Evolutionary conservation across 1,140 invertebrate species (phyloP), one percentile per base, ranked within the genome.

Genomic region (Anagrus nilaparvatae): DNA sequence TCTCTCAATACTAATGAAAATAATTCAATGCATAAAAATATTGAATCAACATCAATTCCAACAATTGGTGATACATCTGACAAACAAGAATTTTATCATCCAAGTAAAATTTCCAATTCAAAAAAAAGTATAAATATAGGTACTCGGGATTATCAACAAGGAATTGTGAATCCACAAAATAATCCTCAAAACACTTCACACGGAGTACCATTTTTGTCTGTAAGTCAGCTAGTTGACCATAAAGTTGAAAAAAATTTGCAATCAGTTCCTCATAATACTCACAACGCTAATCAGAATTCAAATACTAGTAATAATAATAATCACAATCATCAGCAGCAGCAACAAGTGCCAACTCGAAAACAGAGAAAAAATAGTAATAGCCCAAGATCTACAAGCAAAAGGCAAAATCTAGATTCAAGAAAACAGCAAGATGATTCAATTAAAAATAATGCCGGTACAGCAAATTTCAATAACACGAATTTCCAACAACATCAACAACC

Each of bases 211-310:
- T 79, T 79, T 36, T 50, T 80, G 5, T 80, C 78, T 0, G 78
- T 80, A 0, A 80, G 77, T 60, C 77, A 80, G 46, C 51, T 80
- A 8, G 75, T 80, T 9, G 76, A 80, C 44, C 72, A 73, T 20
- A 76, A 75, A 47, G 63, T 58, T 2, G 71, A 72, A 34, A 66
- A 68, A 34, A 54, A 51, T 19, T 58, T 57, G 5, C 59, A 61
- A 25, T 58, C 59, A 10, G 50, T 54, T 0, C 34, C 44, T 16
- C 53, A 53, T 38, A 50, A 24, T 39, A 48, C 24, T n/a, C 52
- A 58, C 32, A 48, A 55, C 16, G 30, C 44, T 3, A 50, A 50
- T 25, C 48, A 50, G 7, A 50, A 51, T 3, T 41, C 46, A 23
- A 49, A 53, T 20, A 51, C 50, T 1, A 48, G 51, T 9, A 52